phyloP scores from a whole-genome alignment of 2,113 vertebrate genomes.

The Sprattus sprattus region DNA sequence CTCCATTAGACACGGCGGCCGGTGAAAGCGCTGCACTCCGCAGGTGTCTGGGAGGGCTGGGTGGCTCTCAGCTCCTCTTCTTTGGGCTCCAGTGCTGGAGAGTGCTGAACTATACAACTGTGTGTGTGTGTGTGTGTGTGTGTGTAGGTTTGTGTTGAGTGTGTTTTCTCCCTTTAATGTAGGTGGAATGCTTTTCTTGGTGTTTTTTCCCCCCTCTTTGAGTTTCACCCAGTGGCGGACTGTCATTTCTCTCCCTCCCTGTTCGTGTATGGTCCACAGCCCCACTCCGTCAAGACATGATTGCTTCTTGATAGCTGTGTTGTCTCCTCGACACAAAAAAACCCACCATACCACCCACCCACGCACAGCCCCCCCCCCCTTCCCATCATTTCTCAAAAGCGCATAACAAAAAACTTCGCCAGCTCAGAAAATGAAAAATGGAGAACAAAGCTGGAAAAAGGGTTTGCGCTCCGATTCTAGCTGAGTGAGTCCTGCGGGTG shows the following conservation, averaged over 20 bases:
- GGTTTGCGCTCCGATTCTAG: slow-evolving; percentile 34
- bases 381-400: slow-evolving; percentile 44
- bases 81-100: neutral
- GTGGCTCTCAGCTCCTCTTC: neutral
- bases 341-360: neutral
- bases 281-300: slow-evolving; percentile 58
- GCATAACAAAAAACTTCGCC: slow-evolving; percentile 51
- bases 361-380: slow-evolving; percentile 30
- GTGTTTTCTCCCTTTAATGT: neutral
- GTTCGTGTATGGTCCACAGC: slow-evolving; percentile 55
- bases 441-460: slow-evolving; percentile 28
- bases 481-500: neutral
- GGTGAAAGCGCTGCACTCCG: neutral
- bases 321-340: slow-evolving; percentile 35
- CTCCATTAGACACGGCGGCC: neutral
- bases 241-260: slow-evolving; percentile 55
- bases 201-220: slow-evolving; percentile 32
- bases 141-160: neutral
- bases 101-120: neutral
- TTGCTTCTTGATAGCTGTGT: slow-evolving; percentile 69
- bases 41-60: neutral
- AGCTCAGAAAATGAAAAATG: slow-evolving; percentile 46
- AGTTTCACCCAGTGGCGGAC: slow-evolving; percentile 30
- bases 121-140: slow-evolving; percentile 22
- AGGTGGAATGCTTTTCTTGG: neutral